phyloP scores from a whole-genome alignment of 2,888 invertebrate genomes.

The Polymixis lichenea region DNA sequence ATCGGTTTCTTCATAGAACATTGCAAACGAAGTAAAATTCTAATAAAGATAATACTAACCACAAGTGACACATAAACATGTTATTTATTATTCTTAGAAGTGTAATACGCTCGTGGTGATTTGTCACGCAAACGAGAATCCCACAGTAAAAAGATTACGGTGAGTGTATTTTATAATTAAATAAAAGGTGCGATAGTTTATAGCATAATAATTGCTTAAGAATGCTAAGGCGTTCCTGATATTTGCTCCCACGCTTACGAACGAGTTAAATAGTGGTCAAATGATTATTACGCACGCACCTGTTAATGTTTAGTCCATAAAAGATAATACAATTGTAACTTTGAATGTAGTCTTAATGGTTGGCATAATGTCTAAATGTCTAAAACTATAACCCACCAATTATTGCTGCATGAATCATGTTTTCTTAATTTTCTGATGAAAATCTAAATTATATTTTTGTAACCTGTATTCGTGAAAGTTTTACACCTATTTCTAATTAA shows the following conservation, averaged over 20 bases:
- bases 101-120: slow-evolving; percentile 27
- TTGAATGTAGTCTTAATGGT: background rate
- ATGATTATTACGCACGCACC: slow-evolving; percentile 24
- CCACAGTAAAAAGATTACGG: slow-evolving; percentile 34
- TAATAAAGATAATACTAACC: slow-evolving; percentile 33
- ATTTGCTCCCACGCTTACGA: slow-evolving; percentile 44
- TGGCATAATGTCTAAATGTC: background rate
- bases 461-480: background rate
- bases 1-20: slow-evolving; percentile 8
- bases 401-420: background rate
- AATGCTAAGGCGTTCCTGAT: slow-evolving; percentile 21
- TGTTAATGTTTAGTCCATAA: slow-evolving; percentile 6
- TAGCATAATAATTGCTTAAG: slow-evolving; percentile 36
- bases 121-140: slow-evolving; percentile 33
- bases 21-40: slow-evolving; percentile 6
- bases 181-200: slow-evolving; percentile 40
- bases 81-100: slow-evolving; percentile 26
- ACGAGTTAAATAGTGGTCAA: slow-evolving; percentile 29
- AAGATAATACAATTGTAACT: background rate
- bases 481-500: background rate
- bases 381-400: background rate
- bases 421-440: slow-evolving; percentile 11
- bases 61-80: slow-evolving; percentile 15
- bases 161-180: slow-evolving; percentile 49
- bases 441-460: background rate